These are phyloP conservation scores for Terrapene triunguis DNA, from an alignment of 2,113 vertebrate genomes.

Conservation along the genomic window DNA sequence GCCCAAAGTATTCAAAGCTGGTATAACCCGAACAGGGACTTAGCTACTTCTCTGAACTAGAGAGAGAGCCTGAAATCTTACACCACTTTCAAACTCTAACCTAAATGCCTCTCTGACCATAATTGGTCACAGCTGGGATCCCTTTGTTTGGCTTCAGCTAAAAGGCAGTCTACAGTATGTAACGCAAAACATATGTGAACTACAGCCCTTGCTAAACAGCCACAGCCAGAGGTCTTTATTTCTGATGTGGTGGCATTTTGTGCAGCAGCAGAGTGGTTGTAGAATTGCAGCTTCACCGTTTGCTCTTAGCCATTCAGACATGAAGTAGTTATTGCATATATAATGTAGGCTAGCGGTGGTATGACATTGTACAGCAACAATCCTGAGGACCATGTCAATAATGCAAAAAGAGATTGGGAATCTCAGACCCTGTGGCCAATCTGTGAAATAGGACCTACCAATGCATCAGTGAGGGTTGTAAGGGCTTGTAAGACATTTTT, in stretches of 20 bases:
- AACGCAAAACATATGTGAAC: slow-evolving; percentile 64
- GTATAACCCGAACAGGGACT: fast-evolving
- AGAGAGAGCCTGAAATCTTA: background rate
- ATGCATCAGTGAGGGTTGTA: background rate
- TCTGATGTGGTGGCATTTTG: slow-evolving; percentile 15
- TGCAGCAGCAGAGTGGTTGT: background rate
- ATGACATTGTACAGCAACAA: background rate
- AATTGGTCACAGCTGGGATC: slow-evolving; percentile 60
- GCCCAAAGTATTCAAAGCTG: fast-evolving
- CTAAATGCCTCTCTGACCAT: background rate
- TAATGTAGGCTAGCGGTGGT: background rate
- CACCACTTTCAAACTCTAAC: background rate
- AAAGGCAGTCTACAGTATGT: slow-evolving; percentile 8
- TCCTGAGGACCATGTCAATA: fast-evolving
- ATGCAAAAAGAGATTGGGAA: background rate
- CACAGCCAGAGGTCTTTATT: background rate
- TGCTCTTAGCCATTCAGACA: background rate
- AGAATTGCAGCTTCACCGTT: background rate
- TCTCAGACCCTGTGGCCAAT: background rate
- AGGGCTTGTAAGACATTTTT: background rate
- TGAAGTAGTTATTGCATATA: background rate
- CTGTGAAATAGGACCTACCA: background rate
- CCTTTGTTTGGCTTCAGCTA: background rate
- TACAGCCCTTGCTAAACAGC: slow-evolving; percentile 34
- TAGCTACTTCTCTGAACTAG: background rate